Evolutionary conservation across 2,113 vertebrate species (phyloP), one percentile per base, ranked within the genome.

Genomic region (Hippopotamus amphibius): DNA sequence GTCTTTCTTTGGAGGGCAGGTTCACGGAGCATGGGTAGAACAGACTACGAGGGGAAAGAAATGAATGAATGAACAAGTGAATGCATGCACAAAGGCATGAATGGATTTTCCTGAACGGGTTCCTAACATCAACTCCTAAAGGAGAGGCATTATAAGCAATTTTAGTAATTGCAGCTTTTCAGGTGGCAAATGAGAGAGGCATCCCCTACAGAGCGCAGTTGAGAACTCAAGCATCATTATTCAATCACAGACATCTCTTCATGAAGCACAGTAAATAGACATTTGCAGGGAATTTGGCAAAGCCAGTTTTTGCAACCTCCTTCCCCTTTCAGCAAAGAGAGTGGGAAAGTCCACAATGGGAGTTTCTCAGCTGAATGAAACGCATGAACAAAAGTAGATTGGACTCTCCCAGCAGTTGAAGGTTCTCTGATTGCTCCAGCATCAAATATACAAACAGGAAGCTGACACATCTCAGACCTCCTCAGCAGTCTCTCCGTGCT

Each of bases 81-180:
- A 93, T 41, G 69, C 24, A 69, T 37, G 76, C 37, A 53, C 68
- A 72, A 82, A 89, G 72, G n/a, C 74, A 68, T 88, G 72, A 63
- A 66, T 88, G 92, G 77, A 48, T 87, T 63, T 82, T 96, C 87
- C 88, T 69, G 50, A 90, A 90, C 84, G 57, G 88, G 89, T 80
- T 86, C 90, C 92, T 87, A 41, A 92, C 30, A 28, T 37, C 77
- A 90, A 86, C 76, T 92, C 88, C 93, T 96, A 76, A 63, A 87
- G 68, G 84, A 97, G 69, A 92, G 26, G 43, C 94, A 92, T 95
- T 95, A 93, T 69, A 86, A 98, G 95, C 55, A 96, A 94, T 95
- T 97, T 94, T 85, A 41, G 72, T 97, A 97, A 97, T 92, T 97
- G 93, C 90, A 95, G 92, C 83, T 92, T 97, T 97, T 96, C 85